These are phyloP conservation scores for Bombus picipes DNA, from an alignment of 1,140 invertebrate species.

Conservation along the genomic window DNA sequence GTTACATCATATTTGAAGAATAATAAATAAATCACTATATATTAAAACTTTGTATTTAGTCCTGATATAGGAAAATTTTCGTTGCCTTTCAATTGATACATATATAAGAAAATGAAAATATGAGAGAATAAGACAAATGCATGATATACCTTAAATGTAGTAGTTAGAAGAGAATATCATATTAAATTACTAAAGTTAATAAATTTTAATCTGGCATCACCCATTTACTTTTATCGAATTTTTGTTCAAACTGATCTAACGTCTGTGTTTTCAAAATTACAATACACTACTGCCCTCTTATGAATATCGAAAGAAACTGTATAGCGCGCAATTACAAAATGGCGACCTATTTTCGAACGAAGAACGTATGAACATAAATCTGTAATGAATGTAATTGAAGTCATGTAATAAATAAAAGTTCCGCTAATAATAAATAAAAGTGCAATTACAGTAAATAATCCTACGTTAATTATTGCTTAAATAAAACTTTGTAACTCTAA, in stretches of 20 bases:
- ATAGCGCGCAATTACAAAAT: background rate
- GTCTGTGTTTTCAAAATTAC: background rate
- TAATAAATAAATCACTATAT: conserved; percentile 17
- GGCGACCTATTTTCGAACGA: background rate
- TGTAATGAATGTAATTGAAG: background rate
- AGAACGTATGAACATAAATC: background rate
- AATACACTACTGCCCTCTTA: background rate
- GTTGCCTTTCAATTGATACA: background rate
- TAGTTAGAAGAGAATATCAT: background rate
- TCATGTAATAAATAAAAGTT: no score
- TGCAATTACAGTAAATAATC: background rate
- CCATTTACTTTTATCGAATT: background rate
- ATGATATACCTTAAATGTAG: background rate
- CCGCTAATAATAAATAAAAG: background rate
- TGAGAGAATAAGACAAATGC: background rate
- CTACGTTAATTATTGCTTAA: no score
- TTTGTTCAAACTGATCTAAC: background rate
- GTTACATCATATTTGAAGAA: background rate
- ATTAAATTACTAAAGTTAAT: background rate
- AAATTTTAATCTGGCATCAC: background rate
- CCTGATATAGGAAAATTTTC: background rate
- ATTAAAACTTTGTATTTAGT: background rate
- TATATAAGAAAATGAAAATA: background rate
- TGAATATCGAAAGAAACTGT: background rate
- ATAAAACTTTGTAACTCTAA: background rate